Evolutionary conservation across 1,140 invertebrate species (phyloP).

Genomic region (Heliconius melpomene): DNA sequence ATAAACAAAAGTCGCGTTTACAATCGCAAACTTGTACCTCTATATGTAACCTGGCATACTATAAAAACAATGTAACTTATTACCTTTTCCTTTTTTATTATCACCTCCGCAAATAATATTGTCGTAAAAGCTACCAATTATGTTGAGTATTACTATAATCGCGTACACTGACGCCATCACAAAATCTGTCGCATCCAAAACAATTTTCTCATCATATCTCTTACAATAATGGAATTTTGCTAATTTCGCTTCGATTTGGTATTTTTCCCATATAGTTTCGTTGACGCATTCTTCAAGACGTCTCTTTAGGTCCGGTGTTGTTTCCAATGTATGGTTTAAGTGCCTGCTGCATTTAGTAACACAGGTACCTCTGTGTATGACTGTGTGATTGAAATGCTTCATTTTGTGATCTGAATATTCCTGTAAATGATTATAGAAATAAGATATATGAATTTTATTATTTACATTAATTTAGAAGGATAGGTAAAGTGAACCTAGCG

Average conservation of each 20-base stretch:
- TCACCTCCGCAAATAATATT: constrained; percentile 41
- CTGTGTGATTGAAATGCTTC: constrained; percentile 81
- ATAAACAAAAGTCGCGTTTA: background rate
- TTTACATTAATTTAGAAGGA: no score
- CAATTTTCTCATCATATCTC: constrained; percentile 35
- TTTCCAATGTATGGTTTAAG: constrained; percentile 39
- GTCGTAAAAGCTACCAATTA: constrained; percentile 53
- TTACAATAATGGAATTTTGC: constrained; percentile 45
- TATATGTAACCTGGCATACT: background rate
- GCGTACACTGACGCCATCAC: constrained; percentile 42
- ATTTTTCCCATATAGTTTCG: constrained; percentile 44
- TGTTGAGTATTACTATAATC: constrained; percentile 43
- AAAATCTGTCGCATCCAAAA: constrained; percentile 42
- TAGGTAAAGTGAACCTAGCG: no score
- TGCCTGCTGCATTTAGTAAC: constrained; percentile 56
- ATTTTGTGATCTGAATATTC: constrained; percentile 65
- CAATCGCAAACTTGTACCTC: no score
- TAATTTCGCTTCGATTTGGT: constrained; percentile 45
- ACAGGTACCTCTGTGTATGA: constrained; percentile 79
- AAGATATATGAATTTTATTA: no score
- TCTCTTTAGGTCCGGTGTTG: constrained; percentile 35
- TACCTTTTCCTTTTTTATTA: constrained; percentile 50
- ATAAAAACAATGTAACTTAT: background rate
- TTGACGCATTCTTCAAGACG: constrained; percentile 48
- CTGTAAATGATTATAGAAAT: constrained; percentile 41